Evolutionary conservation across 2,797 vertebrate species (phyloP), one percentile per base, ranked within the genome.

Genomic region (Sciurus vulgaris): DNA sequence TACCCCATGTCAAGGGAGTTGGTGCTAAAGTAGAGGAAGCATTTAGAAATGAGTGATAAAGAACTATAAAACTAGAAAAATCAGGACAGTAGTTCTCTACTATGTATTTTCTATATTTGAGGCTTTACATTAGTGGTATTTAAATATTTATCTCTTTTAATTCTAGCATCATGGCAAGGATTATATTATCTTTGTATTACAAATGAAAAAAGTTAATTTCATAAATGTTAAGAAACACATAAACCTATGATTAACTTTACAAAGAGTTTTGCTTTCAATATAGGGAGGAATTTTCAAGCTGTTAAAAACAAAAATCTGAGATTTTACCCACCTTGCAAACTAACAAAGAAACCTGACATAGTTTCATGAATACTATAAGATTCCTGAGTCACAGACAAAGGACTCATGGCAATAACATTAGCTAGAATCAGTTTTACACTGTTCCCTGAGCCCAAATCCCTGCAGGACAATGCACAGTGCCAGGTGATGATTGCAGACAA

Each of bases 131-230:
- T 67, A 33, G 7, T 81, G 9, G 9, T 20, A 81, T 56, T 89
- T 15, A 72, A 95, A 93, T 89, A 67, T 87, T 76, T 84, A 70
- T 38, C 33, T 28, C n/a, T 76, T 24, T 76, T 56, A 82, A 81
- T 86, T 15, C 47, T 17, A 89, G n/a, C 4, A 96, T 24, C 18
- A 26, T n/a, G 2, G 8, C 59, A 17, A 87, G 20, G 10, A 9
- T 78, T 30, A 13, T 69, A 79, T 73, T 76, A 83, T 2, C 17
- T 65, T 76, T 79, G 61, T 82, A 72, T 65, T 89, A 18, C 9
- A n/a, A 86, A 82, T 44, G 26, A 94, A 51, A 33, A 54, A 92
- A 69, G 72, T 89, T 94, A 63, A 13, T 89, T 89, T 77, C 30
- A 65, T 41, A 87, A 96, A 69, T 63, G 33, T 56, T 83, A 83